Conservation (phyloP, 2,797 vertebrate species). For the Muraenolepis orangiensis region DNA sequence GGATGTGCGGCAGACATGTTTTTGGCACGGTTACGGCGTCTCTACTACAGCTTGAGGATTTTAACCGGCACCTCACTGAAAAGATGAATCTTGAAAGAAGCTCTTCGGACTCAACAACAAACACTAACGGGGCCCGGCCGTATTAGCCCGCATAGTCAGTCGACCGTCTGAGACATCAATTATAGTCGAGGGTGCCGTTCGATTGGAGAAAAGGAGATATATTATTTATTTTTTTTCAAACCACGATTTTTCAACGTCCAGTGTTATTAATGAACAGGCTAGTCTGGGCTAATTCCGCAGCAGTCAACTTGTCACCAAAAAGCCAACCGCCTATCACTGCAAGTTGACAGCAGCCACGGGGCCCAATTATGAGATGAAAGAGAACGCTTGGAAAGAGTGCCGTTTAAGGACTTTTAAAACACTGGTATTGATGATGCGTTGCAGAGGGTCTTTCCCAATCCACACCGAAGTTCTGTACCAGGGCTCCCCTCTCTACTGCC, state of each 20-base stretch:
- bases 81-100: not conserved
- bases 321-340: constrained; percentile 36
- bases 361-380: constrained; percentile 55
- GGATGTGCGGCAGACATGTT: constrained; percentile 22
- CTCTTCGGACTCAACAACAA: no score
- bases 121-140: not conserved
- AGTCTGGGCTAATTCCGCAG: constrained; percentile 46
- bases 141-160: not conserved
- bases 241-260: constrained; percentile 21
- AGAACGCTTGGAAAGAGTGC: constrained; percentile 53
- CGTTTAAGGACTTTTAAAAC: constrained; percentile 58
- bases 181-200: constrained; percentile 28
- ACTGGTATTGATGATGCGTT: constrained; percentile 38
- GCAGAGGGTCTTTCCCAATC: not conserved
- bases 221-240: no score
- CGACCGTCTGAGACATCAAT: constrained; percentile 19
- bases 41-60: not conserved
- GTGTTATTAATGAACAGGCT: constrained; percentile 46
- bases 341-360: constrained; percentile 43
- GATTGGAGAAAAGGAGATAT: constrained; percentile 25
- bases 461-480: not conserved
- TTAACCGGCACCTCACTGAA: not conserved
- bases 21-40: not conserved
- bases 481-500: not conserved
- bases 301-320: constrained; percentile 47